Percentiles rank a stretch among this genome's conserved stretches.
Evolutionary conservation across 2,113 vertebrate genomes (phyloP).

Genomic region (Paramormyrops kingsleyae): DNA sequence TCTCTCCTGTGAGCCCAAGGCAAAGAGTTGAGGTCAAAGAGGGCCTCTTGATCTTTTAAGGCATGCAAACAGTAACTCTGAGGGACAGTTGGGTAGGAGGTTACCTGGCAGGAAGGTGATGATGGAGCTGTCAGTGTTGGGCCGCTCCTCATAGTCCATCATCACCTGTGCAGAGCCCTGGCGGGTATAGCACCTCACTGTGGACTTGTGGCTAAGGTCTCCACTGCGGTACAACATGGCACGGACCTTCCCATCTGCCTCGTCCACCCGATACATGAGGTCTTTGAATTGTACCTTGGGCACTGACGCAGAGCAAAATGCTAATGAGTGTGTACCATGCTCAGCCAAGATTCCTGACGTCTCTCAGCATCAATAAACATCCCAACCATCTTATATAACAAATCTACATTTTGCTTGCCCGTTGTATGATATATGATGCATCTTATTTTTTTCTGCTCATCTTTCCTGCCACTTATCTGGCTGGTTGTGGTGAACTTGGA

Average conservation of each 20-base stretch:
- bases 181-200: constrained; percentile 63
- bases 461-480: background rate
- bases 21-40: background rate
- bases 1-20: constrained; percentile 57
- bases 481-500: background rate
- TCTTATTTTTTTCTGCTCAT: background rate
- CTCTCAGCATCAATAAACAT: background rate
- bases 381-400: background rate
- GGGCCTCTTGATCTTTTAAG: background rate
- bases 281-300: constrained; percentile 72
- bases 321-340: background rate
- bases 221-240: constrained; percentile 62
- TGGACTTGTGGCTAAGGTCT: constrained; percentile 60
- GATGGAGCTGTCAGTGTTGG: constrained; percentile 65
- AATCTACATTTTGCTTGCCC: background rate
- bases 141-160: constrained; percentile 69
- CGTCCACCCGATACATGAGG: constrained; percentile 57
- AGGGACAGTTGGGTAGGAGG: background rate
- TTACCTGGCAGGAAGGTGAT: constrained; percentile 68
- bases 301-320: constrained; percentile 43
- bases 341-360: background rate
- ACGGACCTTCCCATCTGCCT: constrained; percentile 58
- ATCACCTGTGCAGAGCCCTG: constrained; percentile 74
- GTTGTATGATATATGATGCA: background rate
- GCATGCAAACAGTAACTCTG: background rate